Base-by-base conservation (phyloP, 2,797 vertebrate species). In the Sternarchorhynchus goeldii region DNA sequence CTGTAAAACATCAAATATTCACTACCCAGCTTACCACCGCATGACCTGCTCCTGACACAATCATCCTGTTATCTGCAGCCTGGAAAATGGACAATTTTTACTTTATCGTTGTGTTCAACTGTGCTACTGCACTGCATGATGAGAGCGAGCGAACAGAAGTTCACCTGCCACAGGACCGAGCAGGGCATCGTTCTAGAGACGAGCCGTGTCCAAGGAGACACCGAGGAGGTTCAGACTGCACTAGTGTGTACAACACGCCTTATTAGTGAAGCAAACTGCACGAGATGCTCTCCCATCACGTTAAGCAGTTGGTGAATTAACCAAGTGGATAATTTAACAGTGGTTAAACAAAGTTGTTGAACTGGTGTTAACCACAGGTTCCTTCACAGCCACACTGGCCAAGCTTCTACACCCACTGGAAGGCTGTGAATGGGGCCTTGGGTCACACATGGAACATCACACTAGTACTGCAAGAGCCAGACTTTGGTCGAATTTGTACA, bases 1-100 rank as follows among this genome's bases (percentile, higher is more conserved):
- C 64, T 39, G 57, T 78, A 65, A 65, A 78, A 34, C 57, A 56
- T 62, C 56, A 82, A 60, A 70, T 60, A 77, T 56, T 74, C 6
- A 2, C 56, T 39, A 77, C 31, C n/a, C 32, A n/a, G 58, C 55
- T n/a, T 36, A 66, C 50, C 56, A 59, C 65, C 83, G 80, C 32
- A 75, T 80, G 78, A 80, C 75, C 45, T 60, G 6, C 45, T 39
- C 25, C 53, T 45, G 63, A 64, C n/a, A 21, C 1, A 57, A 31
- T 5, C 4, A 18, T n/a, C 21, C 14, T 63, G 8, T 50, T 69
- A 6, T 18, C 16, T 45, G 64, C 45, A 57, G 45, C 21, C 53
- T 29, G 20, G 5, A 73, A 72, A 59, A 41, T 10, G 39, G 45
- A 12, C 12, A 41, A 41, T 41, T 2, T 50, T 50, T 50, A 12